Conservation (phyloP, 2,113 vertebrate genomes). For the Meleagris gallopavo region DNA sequence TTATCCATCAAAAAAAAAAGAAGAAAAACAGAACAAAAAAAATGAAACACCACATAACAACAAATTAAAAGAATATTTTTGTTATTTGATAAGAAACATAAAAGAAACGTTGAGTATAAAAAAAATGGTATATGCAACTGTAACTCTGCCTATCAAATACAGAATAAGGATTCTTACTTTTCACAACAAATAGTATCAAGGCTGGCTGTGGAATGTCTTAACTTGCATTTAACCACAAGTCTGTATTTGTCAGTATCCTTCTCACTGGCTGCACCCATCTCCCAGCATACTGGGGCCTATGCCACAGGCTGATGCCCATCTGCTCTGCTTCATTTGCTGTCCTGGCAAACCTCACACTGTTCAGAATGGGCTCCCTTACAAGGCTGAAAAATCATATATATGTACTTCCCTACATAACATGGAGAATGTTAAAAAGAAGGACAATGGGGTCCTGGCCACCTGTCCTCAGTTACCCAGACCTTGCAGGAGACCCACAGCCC, state of each 20-base stretch:
- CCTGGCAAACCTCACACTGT: neutral
- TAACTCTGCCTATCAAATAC: neutral
- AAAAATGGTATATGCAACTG: neutral
- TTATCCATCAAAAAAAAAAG: conserved; percentile 11
- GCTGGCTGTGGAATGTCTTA: neutral
- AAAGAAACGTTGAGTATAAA: conserved; percentile 12
- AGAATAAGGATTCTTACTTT: neutral
- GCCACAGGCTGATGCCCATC: neutral
- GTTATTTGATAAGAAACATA: neutral
- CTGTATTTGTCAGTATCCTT: neutral
- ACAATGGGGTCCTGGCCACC: neutral
- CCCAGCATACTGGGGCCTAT: fast-evolving
- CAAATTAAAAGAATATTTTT: conserved; percentile 20
- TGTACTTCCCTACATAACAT: neutral
- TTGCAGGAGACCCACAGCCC: conserved; percentile 11
- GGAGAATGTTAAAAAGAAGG: neutral
- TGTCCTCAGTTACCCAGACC: neutral
- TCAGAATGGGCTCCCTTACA: neutral
- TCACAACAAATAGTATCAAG: neutral
- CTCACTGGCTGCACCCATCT: neutral
- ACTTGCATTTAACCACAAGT: neutral
- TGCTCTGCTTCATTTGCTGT: neutral
- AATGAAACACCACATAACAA: neutral
- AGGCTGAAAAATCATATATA: neutral
- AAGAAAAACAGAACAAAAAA: neutral